Base-by-base conservation (phyloP, 2,888 invertebrate genomes). In the Peribatodes rhomboidaria region DNA sequence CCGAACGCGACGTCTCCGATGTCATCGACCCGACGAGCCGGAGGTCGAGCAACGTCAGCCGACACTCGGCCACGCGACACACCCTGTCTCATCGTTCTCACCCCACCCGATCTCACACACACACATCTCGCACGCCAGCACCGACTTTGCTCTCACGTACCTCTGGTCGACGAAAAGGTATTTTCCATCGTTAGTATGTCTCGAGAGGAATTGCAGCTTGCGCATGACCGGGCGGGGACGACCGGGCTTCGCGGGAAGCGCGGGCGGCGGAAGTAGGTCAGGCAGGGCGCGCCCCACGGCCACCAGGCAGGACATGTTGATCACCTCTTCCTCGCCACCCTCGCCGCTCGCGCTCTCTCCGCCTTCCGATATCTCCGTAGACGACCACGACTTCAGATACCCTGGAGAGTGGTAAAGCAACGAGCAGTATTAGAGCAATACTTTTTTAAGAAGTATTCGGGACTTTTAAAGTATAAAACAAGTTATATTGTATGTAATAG, bases 161-260 rank as follows among this genome's bases (percentile, higher is more conserved):
- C 97, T 96, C 87, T 98, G 98, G 86, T 98, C 98, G 4, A 98
- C 97, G 83, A 97, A 98, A 3, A 98, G 92, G 88, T 98, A 98
- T 89, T 98, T 98, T 6, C 98, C 98, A 83, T 98, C 98, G 57
- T 96, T 94, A 0, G 98, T 96, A 83, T 98, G 98, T 1, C 98
- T 91, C 0, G 98, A 98, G 47, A 96, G 95, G 84, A 97, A 98
- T 81, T 97, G 96, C 33, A 97, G 94, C 2, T 94, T 94, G 22
- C 95, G 88, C 0, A 95, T 90, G 70, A 94, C 94, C 3, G 72
- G 86, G 74, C 31, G 69, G 22, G 16, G 70, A 11, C 27, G 53
- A 1, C 14, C 35, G 57, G 49, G 59, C 52, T 33, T 44, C 18
- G 68, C 14, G 31, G 52, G 11, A 33, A 56, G 55, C 55, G 33